phyloP scores from a whole-genome alignment of 2,113 vertebrate genomes.

The Sebastes fasciatus region DNA sequence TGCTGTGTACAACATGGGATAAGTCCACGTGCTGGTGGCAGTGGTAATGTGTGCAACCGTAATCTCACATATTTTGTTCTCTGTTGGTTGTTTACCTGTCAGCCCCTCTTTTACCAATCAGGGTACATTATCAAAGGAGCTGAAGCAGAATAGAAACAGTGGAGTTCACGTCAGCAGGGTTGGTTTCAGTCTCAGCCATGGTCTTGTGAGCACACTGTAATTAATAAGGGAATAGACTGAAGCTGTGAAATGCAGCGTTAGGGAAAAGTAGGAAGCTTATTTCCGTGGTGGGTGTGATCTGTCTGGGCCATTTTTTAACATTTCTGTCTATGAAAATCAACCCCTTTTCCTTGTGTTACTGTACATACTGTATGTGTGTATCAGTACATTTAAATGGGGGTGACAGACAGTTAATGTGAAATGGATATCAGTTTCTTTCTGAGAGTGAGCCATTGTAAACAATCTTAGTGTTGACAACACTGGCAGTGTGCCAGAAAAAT shows the following conservation, averaged over 20 bases:
- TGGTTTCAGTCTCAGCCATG: conserved; percentile 32
- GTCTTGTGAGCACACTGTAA: conserved; percentile 45
- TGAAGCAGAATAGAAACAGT: conserved; percentile 29
- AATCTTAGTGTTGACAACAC: background rate
- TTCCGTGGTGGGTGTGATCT: background rate
- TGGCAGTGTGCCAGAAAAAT: conserved; percentile 6
- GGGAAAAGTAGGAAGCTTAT: conserved; percentile 16
- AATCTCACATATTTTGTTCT: background rate
- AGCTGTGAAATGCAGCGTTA: conserved; percentile 17
- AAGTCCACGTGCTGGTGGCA: background rate
- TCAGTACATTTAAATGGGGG: background rate
- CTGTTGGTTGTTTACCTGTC: conserved; percentile 18
- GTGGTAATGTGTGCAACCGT: background rate
- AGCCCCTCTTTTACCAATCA: background rate
- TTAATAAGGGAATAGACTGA: conserved; percentile 39
- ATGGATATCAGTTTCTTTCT: background rate
- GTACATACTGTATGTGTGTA: background rate
- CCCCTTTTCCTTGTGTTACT: background rate
- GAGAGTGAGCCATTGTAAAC: background rate
- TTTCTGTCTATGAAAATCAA: background rate
- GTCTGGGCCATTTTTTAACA: background rate
- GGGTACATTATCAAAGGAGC: conserved; percentile 12
- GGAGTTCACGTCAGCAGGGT: conserved; percentile 4
- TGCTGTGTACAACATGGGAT: background rate
- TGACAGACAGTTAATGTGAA: background rate